Percentiles rank a stretch among this genome's conserved stretches.
Evolutionary conservation across 2,888 invertebrate species (phyloP).

Genomic region (Drosophila limbata): DNA sequence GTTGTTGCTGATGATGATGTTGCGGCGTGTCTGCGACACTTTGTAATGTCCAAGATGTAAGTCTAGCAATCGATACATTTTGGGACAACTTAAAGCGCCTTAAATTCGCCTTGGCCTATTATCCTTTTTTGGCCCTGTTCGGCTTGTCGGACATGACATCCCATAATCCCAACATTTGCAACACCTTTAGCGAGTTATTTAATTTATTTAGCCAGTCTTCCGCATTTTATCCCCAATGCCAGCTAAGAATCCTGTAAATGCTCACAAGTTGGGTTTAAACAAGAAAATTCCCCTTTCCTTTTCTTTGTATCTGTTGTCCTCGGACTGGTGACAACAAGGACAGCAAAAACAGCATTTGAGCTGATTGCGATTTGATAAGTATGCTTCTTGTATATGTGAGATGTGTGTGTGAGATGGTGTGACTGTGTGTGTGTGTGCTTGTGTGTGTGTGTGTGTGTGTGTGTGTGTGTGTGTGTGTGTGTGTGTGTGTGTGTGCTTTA

Average conservation of each 20-base stretch:
- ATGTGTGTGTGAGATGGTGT: no score
- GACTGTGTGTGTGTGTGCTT: not conserved
- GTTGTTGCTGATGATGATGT: slow-evolving; percentile 9
- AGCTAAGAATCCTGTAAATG: slow-evolving; percentile 35
- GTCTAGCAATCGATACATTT: slow-evolving; percentile 36
- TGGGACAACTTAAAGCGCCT: slow-evolving; percentile 30
- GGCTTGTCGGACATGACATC: slow-evolving; percentile 32
- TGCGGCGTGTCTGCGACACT: slow-evolving; percentile 49
- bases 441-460: slow-evolving; percentile 6
- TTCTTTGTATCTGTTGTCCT: not conserved
- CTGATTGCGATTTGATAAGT: slow-evolving; percentile 77
- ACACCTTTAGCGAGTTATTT: slow-evolving; percentile 52
- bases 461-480: not conserved
- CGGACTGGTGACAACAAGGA: slow-evolving; percentile 30
- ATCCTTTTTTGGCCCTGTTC: slow-evolving; percentile 10
- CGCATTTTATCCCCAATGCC: slow-evolving; percentile 49
- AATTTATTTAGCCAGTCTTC: slow-evolving; percentile 45
- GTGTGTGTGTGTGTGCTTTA: slow-evolving; percentile 24
- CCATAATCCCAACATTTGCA: slow-evolving; percentile 21
- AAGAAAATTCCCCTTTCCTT: not conserved
- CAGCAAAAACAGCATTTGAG: slow-evolving; percentile 63
- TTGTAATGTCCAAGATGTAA: slow-evolving; percentile 23
- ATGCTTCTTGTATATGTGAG: slow-evolving; percentile 59
- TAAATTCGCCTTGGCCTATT: slow-evolving; percentile 33
- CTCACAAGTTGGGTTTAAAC: slow-evolving; percentile 14